phyloP scores from a whole-genome alignment of 2,113 vertebrate species.

The Tychaedon coryphoeus region DNA sequence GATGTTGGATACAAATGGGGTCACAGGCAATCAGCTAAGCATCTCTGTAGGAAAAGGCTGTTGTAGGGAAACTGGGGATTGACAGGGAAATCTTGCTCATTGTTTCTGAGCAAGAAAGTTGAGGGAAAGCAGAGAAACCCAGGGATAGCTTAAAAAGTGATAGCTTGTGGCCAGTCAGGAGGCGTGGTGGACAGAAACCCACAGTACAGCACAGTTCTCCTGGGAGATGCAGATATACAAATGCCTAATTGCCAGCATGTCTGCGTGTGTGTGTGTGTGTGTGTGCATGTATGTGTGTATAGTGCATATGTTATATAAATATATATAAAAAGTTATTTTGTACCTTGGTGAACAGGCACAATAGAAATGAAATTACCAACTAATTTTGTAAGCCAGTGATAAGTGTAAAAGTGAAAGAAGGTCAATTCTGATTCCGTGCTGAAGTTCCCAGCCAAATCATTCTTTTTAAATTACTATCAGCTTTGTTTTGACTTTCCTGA shows the following conservation, averaged over 20 bases:
- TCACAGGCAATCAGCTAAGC: neutral
- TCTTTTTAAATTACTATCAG: neutral
- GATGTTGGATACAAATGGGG: neutral
- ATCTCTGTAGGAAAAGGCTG: neutral
- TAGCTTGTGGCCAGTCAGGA: neutral
- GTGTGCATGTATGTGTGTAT: too few relatives aligned
- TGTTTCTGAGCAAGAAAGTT: neutral
- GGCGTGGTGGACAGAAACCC: neutral
- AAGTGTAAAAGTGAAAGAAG: neutral
- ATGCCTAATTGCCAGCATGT: neutral
- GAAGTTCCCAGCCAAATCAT: neutral
- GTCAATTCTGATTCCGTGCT: neutral
- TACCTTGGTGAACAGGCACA: neutral
- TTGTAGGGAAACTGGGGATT: neutral
- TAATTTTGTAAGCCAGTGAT: neutral
- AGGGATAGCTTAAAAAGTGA: neutral
- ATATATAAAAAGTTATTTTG: neutral
- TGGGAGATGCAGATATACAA: neutral
- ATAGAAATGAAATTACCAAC: neutral
- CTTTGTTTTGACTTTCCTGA: neutral
- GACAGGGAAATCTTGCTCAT: neutral
- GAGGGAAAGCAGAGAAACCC: neutral
- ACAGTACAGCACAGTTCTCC: neutral
- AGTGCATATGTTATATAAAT: neutral
- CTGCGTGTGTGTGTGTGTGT: fast-evolving